Conservation (phyloP, 2,113 vertebrate genomes). For the Saccopteryx bilineata region DNA sequence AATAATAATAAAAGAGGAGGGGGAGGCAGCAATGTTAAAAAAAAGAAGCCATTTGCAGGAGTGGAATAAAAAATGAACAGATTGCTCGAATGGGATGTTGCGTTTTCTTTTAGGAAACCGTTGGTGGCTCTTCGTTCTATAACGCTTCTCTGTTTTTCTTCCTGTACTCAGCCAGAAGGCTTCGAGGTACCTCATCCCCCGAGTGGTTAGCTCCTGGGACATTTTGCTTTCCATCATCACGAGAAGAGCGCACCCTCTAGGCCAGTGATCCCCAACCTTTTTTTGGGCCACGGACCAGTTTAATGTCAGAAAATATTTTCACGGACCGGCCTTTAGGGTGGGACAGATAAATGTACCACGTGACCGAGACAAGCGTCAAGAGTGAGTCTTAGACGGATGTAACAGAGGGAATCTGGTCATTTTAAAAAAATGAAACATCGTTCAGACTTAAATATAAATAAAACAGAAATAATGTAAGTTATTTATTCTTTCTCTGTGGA, state of each 20-base stretch:
- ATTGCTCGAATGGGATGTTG: background rate
- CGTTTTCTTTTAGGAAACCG: conserved; percentile 3
- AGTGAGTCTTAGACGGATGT: too few relatives aligned
- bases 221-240: background rate
- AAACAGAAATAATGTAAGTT: too few relatives aligned
- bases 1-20: background rate
- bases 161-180: background rate
- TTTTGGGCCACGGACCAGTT: too few relatives aligned
- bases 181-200: background rate
- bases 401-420: too few relatives aligned
- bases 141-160: background rate
- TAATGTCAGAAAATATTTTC: too few relatives aligned
- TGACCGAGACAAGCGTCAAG: too few relatives aligned
- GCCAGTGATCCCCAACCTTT: too few relatives aligned
- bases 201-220: background rate
- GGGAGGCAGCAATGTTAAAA: background rate
- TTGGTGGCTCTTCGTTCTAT: background rate
- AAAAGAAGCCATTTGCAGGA: background rate
- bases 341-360: too few relatives aligned
- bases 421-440: too few relatives aligned
- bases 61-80: background rate
- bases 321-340: too few relatives aligned
- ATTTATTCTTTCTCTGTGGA: too few relatives aligned
- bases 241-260: background rate
- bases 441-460: too few relatives aligned